A percentile compares a stretch with the other conserved stretches of the same genome.
phyloP scores from a whole-genome alignment of 2,888 invertebrate genomes.

The Abrostola triplasia region DNA sequence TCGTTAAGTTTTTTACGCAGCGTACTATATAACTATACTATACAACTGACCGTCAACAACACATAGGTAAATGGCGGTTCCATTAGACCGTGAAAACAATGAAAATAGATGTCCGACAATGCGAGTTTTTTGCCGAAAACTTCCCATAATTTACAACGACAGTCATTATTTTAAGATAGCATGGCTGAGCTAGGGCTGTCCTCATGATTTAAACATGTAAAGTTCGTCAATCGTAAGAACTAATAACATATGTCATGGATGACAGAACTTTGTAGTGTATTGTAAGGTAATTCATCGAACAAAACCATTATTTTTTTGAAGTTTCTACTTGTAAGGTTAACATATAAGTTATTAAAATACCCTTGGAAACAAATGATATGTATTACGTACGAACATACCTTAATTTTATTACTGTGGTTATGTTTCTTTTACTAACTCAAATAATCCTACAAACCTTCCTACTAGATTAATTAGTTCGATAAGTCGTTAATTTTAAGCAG shows the following conservation, averaged over 20 bases:
- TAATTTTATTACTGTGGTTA: no score
- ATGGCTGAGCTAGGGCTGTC: constrained; percentile 17
- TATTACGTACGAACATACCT: no score
- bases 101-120: constrained; percentile 32
- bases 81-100: constrained; percentile 33
- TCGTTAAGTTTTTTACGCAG: background rate
- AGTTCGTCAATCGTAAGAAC: background rate
- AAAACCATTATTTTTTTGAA: no score
- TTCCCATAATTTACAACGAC: constrained; percentile 43
- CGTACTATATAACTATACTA: no score
- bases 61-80: constrained; percentile 5
- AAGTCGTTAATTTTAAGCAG: no score
- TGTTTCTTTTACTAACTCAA: no score
- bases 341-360: no score
- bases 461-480: no score
- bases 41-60: constrained; percentile 14
- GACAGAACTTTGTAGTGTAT: background rate
- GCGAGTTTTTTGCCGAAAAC: constrained; percentile 31
- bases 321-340: no score
- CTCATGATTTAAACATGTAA: constrained; percentile 2
- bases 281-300: no score
- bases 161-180: constrained; percentile 14
- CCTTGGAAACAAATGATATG: no score
- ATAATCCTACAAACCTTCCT: no score
- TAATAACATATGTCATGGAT: background rate